These are phyloP conservation scores for Pangasius djambal DNA, from an alignment of 2,797 vertebrate species.

Conservation along the genomic window DNA sequence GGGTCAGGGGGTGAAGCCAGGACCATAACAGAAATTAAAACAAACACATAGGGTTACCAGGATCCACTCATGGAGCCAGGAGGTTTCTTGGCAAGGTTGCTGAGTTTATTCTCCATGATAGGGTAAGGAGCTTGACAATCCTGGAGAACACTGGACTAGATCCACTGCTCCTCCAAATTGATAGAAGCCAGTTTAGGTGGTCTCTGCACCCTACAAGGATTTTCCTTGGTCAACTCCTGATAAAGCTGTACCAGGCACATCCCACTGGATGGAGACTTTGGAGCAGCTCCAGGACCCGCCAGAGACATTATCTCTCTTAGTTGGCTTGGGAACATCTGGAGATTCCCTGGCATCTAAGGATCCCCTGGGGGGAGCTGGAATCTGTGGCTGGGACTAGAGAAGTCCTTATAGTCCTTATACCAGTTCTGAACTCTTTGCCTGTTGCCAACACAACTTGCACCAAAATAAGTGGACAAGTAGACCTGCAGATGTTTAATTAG, in stretches of 20 bases:
- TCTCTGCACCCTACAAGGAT: neutral
- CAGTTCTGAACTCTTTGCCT: neutral
- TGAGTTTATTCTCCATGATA: neutral
- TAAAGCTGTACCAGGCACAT: neutral
- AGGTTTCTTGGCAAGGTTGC: neutral
- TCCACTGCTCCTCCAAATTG: neutral
- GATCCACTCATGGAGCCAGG: neutral
- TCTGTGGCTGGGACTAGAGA: neutral
- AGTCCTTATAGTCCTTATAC: neutral
- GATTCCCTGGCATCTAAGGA: neutral
- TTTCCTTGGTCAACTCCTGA: neutral
- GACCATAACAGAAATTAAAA: neutral
- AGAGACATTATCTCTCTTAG: neutral
- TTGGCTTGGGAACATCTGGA: neutral
- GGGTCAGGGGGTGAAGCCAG: neutral
- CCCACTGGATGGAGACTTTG: neutral
- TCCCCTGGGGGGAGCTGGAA: neutral
- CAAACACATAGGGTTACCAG: neutral
- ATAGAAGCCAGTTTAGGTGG: neutral
- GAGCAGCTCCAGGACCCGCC: neutral
- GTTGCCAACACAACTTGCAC: neutral
- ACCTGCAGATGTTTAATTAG: neutral
- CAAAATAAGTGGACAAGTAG: neutral
- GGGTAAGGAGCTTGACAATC: neutral
- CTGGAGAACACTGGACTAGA: neutral